These are phyloP conservation scores for Takifugu bimaculatus DNA, from an alignment of 2,113 vertebrate species.

Conservation along the genomic window DNA sequence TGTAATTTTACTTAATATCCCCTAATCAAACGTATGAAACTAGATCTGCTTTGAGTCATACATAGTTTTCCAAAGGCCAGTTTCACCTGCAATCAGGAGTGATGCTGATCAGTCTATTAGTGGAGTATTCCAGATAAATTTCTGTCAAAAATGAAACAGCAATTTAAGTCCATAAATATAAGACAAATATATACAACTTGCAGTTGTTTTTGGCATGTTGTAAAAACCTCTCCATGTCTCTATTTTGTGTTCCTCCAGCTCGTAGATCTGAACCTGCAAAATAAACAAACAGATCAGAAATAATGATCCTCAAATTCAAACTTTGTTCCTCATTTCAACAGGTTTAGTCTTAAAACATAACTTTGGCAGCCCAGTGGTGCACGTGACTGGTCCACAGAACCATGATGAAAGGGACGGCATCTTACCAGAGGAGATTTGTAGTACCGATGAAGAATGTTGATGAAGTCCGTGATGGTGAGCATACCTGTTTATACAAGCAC, in stretches of 20 bases:
- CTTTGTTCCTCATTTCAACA: too few species aligned
- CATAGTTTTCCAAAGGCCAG: too few species aligned
- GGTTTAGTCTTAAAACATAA: too few species aligned
- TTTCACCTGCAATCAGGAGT: slow-evolving; percentile 85
- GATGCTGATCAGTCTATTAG: slow-evolving; percentile 87
- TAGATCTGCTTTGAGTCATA: too few species aligned
- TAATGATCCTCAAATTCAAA: not conserved
- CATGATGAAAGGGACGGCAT: not conserved
- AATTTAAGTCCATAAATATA: too few species aligned
- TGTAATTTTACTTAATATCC: too few species aligned
- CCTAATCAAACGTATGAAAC: too few species aligned
- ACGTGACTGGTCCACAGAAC: too few species aligned
- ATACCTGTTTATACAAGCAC: slow-evolving; percentile 77
- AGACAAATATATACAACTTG: too few species aligned
- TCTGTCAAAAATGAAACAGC: slow-evolving; percentile 62
- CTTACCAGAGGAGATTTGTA: slow-evolving; percentile 94
- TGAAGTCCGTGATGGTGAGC: slow-evolving; percentile 98
- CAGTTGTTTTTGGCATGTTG: not conserved
- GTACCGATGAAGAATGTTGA: slow-evolving; percentile 94
- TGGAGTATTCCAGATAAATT: slow-evolving; percentile 85
- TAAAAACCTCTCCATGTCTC: slow-evolving; percentile 92
- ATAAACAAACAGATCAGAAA: slow-evolving; percentile 2
- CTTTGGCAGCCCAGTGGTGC: too few species aligned
- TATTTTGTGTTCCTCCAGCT: slow-evolving; percentile 94
- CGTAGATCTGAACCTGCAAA: slow-evolving; percentile 92